A percentile compares a stretch with the other conserved stretches of the same genome.
These are phyloP conservation scores for Eulacestoma nigropectus DNA, from an alignment of 2,113 vertebrate species.

Conservation along the genomic window DNA sequence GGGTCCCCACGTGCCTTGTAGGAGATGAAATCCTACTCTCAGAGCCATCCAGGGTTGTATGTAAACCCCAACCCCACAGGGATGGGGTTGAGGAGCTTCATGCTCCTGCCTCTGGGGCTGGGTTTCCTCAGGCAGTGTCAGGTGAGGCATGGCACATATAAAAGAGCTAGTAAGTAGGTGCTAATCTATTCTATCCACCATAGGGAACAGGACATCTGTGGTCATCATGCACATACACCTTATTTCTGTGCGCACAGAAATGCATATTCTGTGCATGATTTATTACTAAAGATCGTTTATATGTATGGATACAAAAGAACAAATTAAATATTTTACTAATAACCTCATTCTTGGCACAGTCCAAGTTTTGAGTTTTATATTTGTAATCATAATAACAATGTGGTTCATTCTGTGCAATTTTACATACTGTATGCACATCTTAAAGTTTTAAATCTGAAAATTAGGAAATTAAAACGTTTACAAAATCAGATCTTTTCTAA, in stretches of 20 bases:
- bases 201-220: too few species aligned
- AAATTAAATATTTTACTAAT: not conserved
- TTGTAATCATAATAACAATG: not conserved
- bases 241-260: not conserved
- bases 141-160: not conserved
- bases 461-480: not conserved
- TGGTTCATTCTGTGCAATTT: not conserved
- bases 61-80: accelerated
- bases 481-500: not conserved
- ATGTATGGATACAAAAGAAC: not conserved
- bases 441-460: not conserved
- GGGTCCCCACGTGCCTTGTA: accelerated
- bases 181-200: accelerated
- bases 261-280: not conserved
- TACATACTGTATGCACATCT: not conserved
- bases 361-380: not conserved
- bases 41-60: accelerated
- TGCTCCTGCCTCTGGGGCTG: not conserved
- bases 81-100: accelerated
- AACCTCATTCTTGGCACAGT: not conserved
- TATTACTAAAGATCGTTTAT: not conserved
- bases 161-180: accelerated
- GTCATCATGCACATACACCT: accelerated
- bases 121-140: not conserved
- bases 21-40: not conserved